phyloP scores from a whole-genome alignment of 2,797 vertebrate genomes.

The Rhynchotus rufescens region DNA sequence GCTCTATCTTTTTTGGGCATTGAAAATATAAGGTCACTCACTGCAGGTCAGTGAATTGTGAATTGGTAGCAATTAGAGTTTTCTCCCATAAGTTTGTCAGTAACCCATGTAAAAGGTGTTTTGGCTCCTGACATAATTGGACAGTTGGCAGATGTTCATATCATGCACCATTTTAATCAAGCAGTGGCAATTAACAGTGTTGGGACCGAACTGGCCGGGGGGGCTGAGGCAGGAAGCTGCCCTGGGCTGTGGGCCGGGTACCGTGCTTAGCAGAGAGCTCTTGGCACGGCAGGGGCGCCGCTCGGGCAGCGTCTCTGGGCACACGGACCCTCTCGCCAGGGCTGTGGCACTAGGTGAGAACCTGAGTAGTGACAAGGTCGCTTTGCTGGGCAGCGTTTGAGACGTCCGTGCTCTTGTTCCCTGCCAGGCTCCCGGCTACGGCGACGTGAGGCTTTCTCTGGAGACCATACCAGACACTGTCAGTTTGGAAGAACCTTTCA shows the following conservation, averaged over 20 bases:
- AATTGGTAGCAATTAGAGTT: background rate
- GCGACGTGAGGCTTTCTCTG: constrained; percentile 93
- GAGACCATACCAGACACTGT: constrained; percentile 97
- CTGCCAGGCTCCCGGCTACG: constrained; percentile 94
- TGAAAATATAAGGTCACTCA: background rate
- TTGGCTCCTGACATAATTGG: background rate
- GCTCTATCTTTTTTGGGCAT: background rate
- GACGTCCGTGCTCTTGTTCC: background rate
- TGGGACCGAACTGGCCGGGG: background rate
- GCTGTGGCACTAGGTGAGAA: background rate
- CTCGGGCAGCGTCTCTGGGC: background rate
- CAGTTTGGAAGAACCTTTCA: constrained; percentile 95
- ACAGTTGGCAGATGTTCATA: background rate
- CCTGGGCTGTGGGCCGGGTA: rapidly evolving
- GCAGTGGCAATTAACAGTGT: background rate
- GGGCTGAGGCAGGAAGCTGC: background rate
- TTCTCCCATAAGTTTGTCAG: background rate
- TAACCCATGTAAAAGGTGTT: background rate
- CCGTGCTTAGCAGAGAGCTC: background rate
- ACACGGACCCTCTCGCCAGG: background rate
- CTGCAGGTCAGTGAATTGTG: background rate
- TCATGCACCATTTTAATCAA: background rate
- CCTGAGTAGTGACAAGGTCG: background rate
- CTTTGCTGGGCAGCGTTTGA: background rate
- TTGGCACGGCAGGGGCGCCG: background rate